Percentiles rank a stretch among this genome's conserved stretches.
These are phyloP conservation scores for Notothenia rossii DNA, from an alignment of 2,113 vertebrate genomes.

Conservation along the genomic window DNA sequence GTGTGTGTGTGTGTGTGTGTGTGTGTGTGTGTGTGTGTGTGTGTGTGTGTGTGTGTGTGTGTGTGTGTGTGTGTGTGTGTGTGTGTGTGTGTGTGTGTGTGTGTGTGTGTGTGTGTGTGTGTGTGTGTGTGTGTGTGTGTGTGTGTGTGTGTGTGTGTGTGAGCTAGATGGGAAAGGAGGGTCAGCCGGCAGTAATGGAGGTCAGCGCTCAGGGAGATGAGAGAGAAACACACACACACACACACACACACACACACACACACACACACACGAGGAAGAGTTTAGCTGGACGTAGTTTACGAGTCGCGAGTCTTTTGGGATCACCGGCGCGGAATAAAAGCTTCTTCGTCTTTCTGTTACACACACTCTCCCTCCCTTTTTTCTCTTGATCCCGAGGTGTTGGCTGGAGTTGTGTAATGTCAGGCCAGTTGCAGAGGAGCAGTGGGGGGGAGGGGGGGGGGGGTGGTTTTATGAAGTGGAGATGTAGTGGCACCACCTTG, in stretches of 20 bases:
- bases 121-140: conserved; percentile 37
- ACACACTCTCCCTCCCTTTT: conserved; percentile 2
- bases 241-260: conserved; percentile 16
- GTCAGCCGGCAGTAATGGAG: conserved; percentile 79
- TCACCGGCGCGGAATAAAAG: conserved; percentile 50
- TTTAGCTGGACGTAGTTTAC: conserved; percentile 69
- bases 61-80: conserved; percentile 52
- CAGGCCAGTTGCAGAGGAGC: neutral
- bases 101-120: conserved; percentile 7
- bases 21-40: conserved; percentile 17
- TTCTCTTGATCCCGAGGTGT: conserved; percentile 2
- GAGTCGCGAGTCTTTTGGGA: conserved; percentile 52
- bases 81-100: neutral
- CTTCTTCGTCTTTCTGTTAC: conserved; percentile 8
- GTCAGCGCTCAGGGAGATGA: conserved; percentile 73
- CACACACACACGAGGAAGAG: conserved; percentile 21
- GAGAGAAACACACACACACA: conserved; percentile 66
- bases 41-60: conserved; percentile 28
- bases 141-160: conserved; percentile 23
- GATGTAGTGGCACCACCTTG: conserved; percentile 58
- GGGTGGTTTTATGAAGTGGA: conserved; percentile 67
- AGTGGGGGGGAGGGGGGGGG: conserved; percentile 7
- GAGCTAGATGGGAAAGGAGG: conserved; percentile 49
- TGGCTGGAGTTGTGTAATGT: conserved; percentile 10
- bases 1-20: conserved; percentile 30